Evolutionary conservation across 2,888 invertebrate genomes (phyloP).

Genomic region (Argynnis bischoffii): DNA sequence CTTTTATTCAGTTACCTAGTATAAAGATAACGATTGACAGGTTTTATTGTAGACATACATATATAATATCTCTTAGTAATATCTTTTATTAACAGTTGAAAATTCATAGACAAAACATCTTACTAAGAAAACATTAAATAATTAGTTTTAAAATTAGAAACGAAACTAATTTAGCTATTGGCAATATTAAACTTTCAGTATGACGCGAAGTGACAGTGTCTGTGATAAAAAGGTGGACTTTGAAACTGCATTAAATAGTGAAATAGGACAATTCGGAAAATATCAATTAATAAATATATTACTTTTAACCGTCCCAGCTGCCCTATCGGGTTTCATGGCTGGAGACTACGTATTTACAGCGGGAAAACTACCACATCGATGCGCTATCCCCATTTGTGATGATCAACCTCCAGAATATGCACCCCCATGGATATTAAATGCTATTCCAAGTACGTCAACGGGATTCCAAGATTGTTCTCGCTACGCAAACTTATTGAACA

Average conservation of each 20-base stretch:
- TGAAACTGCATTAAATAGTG: conserved; percentile 61
- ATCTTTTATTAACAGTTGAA: background rate
- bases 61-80: background rate
- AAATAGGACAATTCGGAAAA: conserved; percentile 68
- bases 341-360: conserved; percentile 72
- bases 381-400: conserved; percentile 65
- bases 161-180: background rate
- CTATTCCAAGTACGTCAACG: conserved; percentile 58
- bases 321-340: conserved; percentile 66
- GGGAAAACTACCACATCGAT: conserved; percentile 64
- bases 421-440: conserved; percentile 63
- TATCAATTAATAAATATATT: conserved; percentile 63
- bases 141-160: background rate
- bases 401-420: conserved; percentile 54
- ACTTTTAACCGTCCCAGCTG: conserved; percentile 58
- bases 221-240: conserved; percentile 54
- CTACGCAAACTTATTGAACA: conserved; percentile 51
- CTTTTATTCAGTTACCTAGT: conserved; percentile 16
- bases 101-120: background rate
- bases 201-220: conserved; percentile 43
- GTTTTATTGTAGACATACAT: conserved; percentile 35
- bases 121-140: background rate
- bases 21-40: conserved; percentile 43
- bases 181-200: background rate
- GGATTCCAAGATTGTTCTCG: conserved; percentile 67